These are phyloP conservation scores for Heterodera carotae DNA, from an alignment of 1,140 invertebrate species.

Conservation along the genomic window DNA sequence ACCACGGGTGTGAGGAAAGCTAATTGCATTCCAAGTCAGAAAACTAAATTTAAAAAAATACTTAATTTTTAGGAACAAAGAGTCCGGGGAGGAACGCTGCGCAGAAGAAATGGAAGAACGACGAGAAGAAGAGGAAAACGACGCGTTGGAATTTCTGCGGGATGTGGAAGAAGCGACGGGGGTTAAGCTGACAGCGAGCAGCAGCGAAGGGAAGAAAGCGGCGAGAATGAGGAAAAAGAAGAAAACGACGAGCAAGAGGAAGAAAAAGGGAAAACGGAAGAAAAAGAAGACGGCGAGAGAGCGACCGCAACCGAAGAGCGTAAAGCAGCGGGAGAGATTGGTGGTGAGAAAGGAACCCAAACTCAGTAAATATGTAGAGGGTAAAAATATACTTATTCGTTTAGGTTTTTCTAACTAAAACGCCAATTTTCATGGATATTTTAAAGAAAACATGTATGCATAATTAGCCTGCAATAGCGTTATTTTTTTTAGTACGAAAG, in stretches of 20 bases:
- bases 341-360: constrained; percentile 26
- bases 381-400: too few species aligned
- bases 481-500: too few species aligned
- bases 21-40: too few species aligned
- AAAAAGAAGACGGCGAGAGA: constrained; percentile 37
- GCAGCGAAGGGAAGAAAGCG: background rate
- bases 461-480: too few species aligned
- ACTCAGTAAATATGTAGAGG: background rate
- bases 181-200: constrained; percentile 14
- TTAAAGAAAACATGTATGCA: too few species aligned
- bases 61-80: constrained; percentile 41
- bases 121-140: constrained; percentile 36
- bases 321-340: constrained; percentile 43
- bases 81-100: background rate
- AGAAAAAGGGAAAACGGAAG: constrained; percentile 20
- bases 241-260: constrained; percentile 29
- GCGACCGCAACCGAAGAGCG: constrained; percentile 37
- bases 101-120: constrained; percentile 32
- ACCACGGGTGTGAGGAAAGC: too few species aligned
- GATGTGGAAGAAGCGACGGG: constrained; percentile 55
- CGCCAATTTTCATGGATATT: too few species aligned
- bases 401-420: too few species aligned
- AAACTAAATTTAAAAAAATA: background rate
- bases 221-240: constrained; percentile 30
- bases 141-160: constrained; percentile 50